A percentile compares a stretch with the other conserved stretches of the same genome.
phyloP scores from a whole-genome alignment of 2,888 invertebrate genomes.

The Anthophora plumipes region DNA sequence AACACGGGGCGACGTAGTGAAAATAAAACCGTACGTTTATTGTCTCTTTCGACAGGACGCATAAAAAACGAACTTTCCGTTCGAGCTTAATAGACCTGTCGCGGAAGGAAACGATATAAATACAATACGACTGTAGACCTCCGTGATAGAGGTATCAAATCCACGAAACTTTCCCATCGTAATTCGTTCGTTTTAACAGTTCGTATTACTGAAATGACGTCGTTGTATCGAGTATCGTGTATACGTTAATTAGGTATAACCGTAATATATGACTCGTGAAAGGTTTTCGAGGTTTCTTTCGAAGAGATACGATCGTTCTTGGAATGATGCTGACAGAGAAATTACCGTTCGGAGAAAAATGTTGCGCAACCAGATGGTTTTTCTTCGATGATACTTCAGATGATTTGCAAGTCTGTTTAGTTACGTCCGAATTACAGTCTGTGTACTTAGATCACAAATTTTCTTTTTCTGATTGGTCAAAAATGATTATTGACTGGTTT shows the following conservation, averaged over 20 bases:
- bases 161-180: slow-evolving; percentile 26
- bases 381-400: background rate
- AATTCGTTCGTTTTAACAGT: slow-evolving; percentile 15
- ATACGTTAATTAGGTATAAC: slow-evolving; percentile 52
- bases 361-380: background rate
- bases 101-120: slow-evolving; percentile 26
- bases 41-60: slow-evolving; percentile 1
- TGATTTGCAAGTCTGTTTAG: background rate
- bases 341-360: slow-evolving; percentile 9
- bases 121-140: slow-evolving; percentile 18
- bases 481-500: too few relatives aligned
- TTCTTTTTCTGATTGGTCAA: too few relatives aligned
- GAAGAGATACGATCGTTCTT: slow-evolving; percentile 45
- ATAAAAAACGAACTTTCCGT: slow-evolving; percentile 39
- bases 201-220: slow-evolving; percentile 31
- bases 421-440: too few relatives aligned
- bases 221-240: slow-evolving; percentile 36
- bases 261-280: slow-evolving; percentile 27
- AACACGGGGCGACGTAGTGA: slow-evolving; percentile 30
- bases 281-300: slow-evolving; percentile 12
- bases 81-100: slow-evolving; percentile 51
- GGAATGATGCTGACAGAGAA: slow-evolving; percentile 22
- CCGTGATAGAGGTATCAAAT: slow-evolving; percentile 15
- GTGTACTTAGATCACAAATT: too few relatives aligned
- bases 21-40: slow-evolving; percentile 55